These are phyloP conservation scores for Mythimna albipuncta DNA, from an alignment of 2,888 invertebrate species.

Conservation along the genomic window DNA sequence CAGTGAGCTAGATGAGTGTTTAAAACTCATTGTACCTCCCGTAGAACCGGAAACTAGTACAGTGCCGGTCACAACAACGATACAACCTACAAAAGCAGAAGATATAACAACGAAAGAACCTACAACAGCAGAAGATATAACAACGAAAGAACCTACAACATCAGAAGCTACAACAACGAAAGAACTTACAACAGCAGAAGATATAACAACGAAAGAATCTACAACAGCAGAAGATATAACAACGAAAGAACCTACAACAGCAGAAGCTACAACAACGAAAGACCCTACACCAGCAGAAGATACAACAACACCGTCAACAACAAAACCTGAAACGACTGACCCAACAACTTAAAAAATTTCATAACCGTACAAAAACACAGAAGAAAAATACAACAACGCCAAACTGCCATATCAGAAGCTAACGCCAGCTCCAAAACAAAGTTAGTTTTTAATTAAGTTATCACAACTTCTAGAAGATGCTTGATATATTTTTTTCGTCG, in stretches of 20 bases:
- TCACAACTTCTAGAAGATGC: constrained; percentile 2
- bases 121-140: too few species aligned
- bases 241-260: too few species aligned
- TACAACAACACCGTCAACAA: too few species aligned
- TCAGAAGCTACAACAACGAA: neutral
- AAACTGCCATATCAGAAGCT: neutral
- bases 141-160: neutral
- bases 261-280: neutral
- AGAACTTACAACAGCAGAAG: too few species aligned
- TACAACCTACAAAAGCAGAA: fast-evolving
- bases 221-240: neutral
- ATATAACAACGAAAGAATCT: too few species aligned
- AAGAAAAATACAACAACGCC: too few species aligned
- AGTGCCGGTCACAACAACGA: neutral
- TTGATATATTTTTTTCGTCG: neutral
- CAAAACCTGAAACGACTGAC: too few species aligned
- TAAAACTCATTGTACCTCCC: neutral
- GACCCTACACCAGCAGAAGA: too few species aligned
- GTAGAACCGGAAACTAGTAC: neutral
- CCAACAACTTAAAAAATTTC: too few species aligned
- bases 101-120: neutral
- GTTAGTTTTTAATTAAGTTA: neutral
- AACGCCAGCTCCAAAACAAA: too few species aligned
- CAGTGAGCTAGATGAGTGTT: constrained; percentile 69
- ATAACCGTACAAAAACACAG: too few species aligned